Evolutionary conservation across 2,797 vertebrate species (phyloP).

Genomic region (Avahi laniger): DNA sequence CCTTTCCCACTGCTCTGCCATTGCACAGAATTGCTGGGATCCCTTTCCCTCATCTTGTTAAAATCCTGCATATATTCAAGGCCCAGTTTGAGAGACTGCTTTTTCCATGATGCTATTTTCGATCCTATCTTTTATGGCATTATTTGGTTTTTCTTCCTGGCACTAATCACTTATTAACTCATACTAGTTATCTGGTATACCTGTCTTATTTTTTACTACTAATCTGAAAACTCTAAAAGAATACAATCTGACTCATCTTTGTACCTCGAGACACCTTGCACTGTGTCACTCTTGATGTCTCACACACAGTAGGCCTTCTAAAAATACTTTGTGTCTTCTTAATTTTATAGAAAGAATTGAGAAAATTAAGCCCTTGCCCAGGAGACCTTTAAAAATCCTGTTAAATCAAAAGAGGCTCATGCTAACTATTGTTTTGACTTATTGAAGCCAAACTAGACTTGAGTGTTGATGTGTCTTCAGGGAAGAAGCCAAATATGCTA

Average conservation of each 20-base stretch:
- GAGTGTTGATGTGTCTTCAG: conserved; percentile 49
- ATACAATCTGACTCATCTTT: background rate
- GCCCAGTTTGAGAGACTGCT: background rate
- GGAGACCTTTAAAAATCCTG: conserved; percentile 4
- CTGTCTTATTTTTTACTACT: background rate
- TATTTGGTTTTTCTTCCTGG: background rate
- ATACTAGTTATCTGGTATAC: background rate
- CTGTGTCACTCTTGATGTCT: background rate
- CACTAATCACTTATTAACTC: background rate
- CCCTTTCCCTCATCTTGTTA: background rate
- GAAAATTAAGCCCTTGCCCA: background rate
- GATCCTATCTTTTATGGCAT: background rate
- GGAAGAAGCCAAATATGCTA: conserved; percentile 47
- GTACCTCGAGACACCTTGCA: background rate
- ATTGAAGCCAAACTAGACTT: conserved; percentile 48
- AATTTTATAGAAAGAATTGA: background rate
- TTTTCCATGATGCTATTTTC: background rate
- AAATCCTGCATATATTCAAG: background rate
- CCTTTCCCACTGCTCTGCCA: background rate
- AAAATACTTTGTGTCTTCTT: background rate
- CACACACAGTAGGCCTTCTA: background rate
- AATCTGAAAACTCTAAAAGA: background rate
- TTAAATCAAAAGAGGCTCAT: conserved; percentile 21
- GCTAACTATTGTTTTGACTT: conserved; percentile 71
- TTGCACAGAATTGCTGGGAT: background rate